These are phyloP conservation scores for Parnassius smintheus DNA, from an alignment of 2,888 invertebrate genomes.

Conservation along the genomic window DNA sequence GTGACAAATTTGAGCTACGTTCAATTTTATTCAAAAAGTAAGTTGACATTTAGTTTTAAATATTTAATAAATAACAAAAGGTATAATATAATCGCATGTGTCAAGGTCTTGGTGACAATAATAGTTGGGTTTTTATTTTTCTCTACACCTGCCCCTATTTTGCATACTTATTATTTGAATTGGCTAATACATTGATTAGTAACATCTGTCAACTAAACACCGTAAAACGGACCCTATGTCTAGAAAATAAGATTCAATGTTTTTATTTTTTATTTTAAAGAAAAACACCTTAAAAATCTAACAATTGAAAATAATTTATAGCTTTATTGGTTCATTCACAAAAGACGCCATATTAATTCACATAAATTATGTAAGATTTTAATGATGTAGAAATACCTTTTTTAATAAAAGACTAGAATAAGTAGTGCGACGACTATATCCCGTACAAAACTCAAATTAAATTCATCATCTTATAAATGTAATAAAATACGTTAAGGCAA, in stretches of 20 bases:
- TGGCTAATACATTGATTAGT: conserved; percentile 5
- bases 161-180: conserved; percentile 16
- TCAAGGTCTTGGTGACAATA: conserved; percentile 17
- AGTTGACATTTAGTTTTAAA: too few species aligned
- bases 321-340: not conserved
- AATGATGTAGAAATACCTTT: too few species aligned
- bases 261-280: not conserved
- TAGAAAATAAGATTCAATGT: not conserved
- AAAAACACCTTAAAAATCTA: not conserved
- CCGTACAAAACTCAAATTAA: conserved; percentile 33
- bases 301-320: conserved; percentile 3
- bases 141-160: conserved; percentile 14
- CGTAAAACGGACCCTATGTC: not conserved
- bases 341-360: not conserved
- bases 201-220: conserved; percentile 15
- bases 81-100: not conserved
- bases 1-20: too few species aligned
- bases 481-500: conserved; percentile 32
- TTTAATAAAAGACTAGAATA: not conserved
- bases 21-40: too few species aligned
- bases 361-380: not conserved
- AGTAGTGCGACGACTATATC: conserved; percentile 27
- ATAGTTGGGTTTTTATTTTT: not conserved
- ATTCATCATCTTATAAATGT: conserved; percentile 37
- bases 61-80: too few species aligned